Evolutionary conservation across 2,797 vertebrate genomes (phyloP).

Genomic region (Leontopithecus rosalia): DNA sequence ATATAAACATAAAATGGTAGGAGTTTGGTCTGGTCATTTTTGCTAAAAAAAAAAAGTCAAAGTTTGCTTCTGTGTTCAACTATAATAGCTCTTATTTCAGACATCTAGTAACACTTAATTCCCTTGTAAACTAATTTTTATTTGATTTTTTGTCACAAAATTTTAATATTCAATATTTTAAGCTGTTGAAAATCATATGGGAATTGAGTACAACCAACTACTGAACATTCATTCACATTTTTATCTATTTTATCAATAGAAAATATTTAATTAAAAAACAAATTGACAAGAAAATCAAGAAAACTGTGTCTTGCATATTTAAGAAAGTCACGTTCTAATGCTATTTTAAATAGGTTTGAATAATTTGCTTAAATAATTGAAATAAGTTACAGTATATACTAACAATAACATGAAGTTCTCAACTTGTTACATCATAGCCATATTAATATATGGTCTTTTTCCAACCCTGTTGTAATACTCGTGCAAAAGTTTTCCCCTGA

Average conservation of each 20-base stretch:
- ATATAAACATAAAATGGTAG: neutral
- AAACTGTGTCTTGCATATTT: neutral
- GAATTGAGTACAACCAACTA: neutral
- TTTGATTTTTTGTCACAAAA: neutral
- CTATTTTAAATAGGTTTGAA: neutral
- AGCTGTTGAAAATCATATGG: neutral
- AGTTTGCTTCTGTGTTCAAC: neutral
- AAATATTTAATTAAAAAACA: neutral
- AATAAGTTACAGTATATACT: neutral
- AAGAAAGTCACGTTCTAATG: neutral
- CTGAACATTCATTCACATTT: neutral
- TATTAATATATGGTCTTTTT: neutral
- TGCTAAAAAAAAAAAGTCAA: neutral
- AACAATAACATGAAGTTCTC: neutral
- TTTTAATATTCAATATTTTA: constrained; percentile 4
- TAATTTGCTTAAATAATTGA: neutral
- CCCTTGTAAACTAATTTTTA: neutral
- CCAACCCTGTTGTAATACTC: neutral
- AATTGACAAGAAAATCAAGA: neutral
- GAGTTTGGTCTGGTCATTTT: neutral
- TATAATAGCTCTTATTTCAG: neutral
- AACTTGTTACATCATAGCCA: neutral
- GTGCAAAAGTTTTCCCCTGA: neutral
- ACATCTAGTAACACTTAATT: neutral
- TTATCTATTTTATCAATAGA: neutral